A percentile compares a stretch with the other conserved stretches of the same genome.
Evolutionary conservation across 2,888 invertebrate genomes (phyloP).

Genomic region (Apamea sordens): DNA sequence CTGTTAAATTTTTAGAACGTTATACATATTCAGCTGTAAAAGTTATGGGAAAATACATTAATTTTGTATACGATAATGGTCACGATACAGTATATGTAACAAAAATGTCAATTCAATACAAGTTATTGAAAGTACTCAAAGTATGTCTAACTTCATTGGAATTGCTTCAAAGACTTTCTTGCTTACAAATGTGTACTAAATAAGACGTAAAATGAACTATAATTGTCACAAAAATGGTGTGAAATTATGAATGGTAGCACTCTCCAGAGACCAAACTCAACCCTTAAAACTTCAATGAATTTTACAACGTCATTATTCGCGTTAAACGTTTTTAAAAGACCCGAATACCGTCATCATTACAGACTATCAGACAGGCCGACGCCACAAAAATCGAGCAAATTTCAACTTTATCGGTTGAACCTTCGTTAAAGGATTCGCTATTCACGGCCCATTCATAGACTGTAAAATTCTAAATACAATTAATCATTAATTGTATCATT

Average conservation of each 20-base stretch:
- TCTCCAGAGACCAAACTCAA: conserved; percentile 64
- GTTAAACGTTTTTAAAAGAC: conserved; percentile 71
- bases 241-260: conserved; percentile 77
- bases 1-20: conserved; percentile 12
- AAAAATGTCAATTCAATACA: conserved; percentile 12
- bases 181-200: conserved; percentile 62
- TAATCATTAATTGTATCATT: conserved; percentile 89
- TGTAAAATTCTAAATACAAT: conserved; percentile 83
- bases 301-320: conserved; percentile 74
- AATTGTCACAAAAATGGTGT: conserved; percentile 76
- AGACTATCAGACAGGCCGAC: conserved; percentile 79
- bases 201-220: conserved; percentile 72
- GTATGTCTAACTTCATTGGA: conserved; percentile 20
- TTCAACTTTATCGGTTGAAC: conserved; percentile 60
- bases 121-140: conserved; percentile 19
- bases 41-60: conserved; percentile 24
- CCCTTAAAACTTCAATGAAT: conserved; percentile 75
- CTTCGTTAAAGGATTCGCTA: conserved; percentile 52
- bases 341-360: conserved; percentile 66
- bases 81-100: background rate
- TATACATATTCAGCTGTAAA: conserved; percentile 16
- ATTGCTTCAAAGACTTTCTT: conserved; percentile 30
- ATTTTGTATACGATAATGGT: conserved; percentile 21
- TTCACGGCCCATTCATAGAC: conserved; percentile 76
- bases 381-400: conserved; percentile 69